A percentile compares a stretch with the other conserved stretches of the same genome.
These are phyloP conservation scores for Dorcus hopei DNA, from an alignment of 2,888 invertebrate genomes.

Conservation along the genomic window DNA sequence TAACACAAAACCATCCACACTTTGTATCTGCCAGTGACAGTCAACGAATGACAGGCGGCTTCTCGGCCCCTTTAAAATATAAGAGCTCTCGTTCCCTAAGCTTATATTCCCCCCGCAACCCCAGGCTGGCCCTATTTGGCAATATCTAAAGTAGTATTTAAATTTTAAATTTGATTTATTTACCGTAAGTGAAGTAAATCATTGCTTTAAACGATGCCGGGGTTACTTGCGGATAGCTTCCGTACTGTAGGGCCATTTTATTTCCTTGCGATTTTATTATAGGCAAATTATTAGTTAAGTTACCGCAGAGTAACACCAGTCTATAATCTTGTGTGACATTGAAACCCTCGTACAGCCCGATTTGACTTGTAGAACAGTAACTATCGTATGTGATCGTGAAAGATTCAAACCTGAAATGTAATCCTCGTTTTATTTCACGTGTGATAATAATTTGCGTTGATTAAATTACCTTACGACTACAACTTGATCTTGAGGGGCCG, in stretches of 20 bases:
- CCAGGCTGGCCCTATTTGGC: conserved; percentile 45
- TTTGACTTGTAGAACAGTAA: conserved; percentile 58
- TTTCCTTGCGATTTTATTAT: conserved; percentile 58
- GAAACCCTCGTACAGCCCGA: conserved; percentile 60
- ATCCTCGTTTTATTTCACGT: no score
- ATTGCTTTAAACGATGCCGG: conserved; percentile 58
- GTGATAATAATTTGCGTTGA: background rate
- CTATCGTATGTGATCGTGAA: conserved; percentile 54
- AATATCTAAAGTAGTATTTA: conserved; percentile 11
- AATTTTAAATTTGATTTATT: background rate
- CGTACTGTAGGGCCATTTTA: conserved; percentile 53
- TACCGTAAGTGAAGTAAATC: conserved; percentile 59
- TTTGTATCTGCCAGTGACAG: conserved; percentile 71
- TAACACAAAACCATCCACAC: conserved; percentile 59
- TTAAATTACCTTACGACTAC: conserved; percentile 57
- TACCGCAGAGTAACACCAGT: conserved; percentile 65
- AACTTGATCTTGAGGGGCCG: conserved; percentile 63
- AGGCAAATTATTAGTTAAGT: conserved; percentile 54
- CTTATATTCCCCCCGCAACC: conserved; percentile 65
- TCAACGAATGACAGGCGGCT: conserved; percentile 64
- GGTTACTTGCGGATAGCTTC: conserved; percentile 32
- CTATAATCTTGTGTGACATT: conserved; percentile 39
- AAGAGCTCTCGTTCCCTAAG: conserved; percentile 14
- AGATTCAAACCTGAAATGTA: conserved; percentile 49
- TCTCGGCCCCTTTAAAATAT: conserved; percentile 42